Base-by-base conservation (phyloP, 2,113 vertebrate genomes). In the Sorex fumeus region DNA sequence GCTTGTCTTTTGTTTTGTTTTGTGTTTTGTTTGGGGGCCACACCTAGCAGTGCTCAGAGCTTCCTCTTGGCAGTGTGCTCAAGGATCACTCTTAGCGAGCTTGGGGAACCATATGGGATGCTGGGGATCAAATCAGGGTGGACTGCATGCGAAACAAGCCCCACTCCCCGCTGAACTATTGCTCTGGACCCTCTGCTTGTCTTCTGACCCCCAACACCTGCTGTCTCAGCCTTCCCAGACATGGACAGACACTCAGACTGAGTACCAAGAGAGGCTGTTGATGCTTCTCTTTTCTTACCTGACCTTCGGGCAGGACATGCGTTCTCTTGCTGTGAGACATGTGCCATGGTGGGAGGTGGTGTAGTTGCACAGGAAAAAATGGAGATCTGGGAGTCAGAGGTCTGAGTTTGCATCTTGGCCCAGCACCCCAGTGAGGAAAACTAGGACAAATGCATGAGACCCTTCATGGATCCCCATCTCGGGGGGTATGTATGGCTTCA, bases 401-500 rank as follows among this genome's bases (percentile, higher is more conserved):
- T 9, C 28, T 27, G 27, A 25, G 27, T 66, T 66, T 66, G 64
- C 25, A 66, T 66, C 64, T 66, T 66, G 27, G 64, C 64, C 25
- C 28, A 30, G 25, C 7, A 30, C 64, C 8, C 64, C 21, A 2
- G 64, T 30, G 27, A 8, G 28, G 28, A 66, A 66, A 66, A 7
- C 27, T 66, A 23, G 53, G 53, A 53, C 53, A 53, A 8, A 53
- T 16, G 15, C 53, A 53, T 53, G 8, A 53, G 13, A 19, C 18
- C 53, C 34, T 11, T 25, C 1, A 8, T 1, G n/a, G 36, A 36
- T 13, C 4, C 57, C 19, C 43, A 57, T 43, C 32, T 77, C 34
- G 0, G 43, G 11, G 6, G 10, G 9, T 23, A 15, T 18, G 8
- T 21, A 10, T 2, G 45, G 8, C 8, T 6, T n/a, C 12, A 15